These are phyloP conservation scores for Furcula furcula DNA, from an alignment of 2,888 invertebrate species.

Conservation along the genomic window DNA sequence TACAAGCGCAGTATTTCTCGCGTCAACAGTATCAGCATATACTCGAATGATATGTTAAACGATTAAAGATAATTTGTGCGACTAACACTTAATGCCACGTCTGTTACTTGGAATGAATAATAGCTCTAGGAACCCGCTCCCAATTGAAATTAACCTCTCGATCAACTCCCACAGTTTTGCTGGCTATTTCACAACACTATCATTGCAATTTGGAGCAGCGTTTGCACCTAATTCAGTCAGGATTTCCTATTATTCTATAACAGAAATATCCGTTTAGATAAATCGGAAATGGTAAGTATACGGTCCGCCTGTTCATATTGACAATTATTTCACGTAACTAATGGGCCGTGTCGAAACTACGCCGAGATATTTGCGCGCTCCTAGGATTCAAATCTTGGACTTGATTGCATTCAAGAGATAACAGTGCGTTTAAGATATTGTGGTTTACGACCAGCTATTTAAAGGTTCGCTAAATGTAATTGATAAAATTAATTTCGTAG, in stretches of 20 bases:
- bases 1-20: neutral
- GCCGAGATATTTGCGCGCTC: conserved; percentile 40
- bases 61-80: neutral
- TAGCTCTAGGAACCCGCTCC: conserved; percentile 8
- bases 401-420: conserved; percentile 49
- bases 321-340: conserved; percentile 65
- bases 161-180: conserved; percentile 36
- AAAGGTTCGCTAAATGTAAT: conserved; percentile 26
- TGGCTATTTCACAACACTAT: conserved; percentile 63
- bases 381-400: conserved; percentile 51
- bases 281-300: conserved; percentile 63
- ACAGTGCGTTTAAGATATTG: conserved; percentile 28
- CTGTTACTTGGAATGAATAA: conserved; percentile 10
- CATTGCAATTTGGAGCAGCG: conserved; percentile 66
- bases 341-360: conserved; percentile 52
- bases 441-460: conserved; percentile 14
- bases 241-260: conserved; percentile 60
- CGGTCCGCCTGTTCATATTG: conserved; percentile 50
- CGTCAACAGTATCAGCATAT: neutral
- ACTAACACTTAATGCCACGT: neutral
- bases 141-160: conserved; percentile 28
- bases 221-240: conserved; percentile 52
- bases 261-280: conserved; percentile 48
- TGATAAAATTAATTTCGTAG: no score
- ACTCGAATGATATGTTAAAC: neutral